Evolutionary conservation across 53 echinoderm and acorn worm species (phyloP).

Genomic region (Actinopyga echinites): DNA sequence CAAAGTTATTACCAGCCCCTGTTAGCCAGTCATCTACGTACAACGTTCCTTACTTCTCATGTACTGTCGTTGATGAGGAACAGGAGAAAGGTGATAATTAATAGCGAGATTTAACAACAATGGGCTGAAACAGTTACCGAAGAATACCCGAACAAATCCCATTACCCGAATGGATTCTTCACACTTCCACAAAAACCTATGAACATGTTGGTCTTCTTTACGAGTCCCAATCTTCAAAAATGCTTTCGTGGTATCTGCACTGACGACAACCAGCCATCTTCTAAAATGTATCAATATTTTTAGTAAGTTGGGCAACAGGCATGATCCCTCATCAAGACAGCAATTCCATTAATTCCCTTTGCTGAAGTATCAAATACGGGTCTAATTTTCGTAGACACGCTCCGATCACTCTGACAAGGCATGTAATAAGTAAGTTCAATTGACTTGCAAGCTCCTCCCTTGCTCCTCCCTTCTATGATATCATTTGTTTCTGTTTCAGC

Average conservation of each 20-base stretch:
- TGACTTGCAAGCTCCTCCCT: neutral
- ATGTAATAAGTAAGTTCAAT: neutral
- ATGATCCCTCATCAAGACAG: neutral
- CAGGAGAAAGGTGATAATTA: neutral
- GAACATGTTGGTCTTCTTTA: neutral
- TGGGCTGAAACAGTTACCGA: neutral
- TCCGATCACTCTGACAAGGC: neutral
- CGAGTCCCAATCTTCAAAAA: neutral
- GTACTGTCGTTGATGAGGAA: neutral
- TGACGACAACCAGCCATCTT: neutral
- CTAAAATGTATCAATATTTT: neutral
- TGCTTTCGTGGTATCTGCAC: neutral
- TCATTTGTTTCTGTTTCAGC: neutral
- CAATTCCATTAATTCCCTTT: neutral
- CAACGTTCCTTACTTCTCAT: neutral
- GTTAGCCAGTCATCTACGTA: slow-evolving; percentile 7
- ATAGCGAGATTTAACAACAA: neutral
- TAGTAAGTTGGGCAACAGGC: neutral
- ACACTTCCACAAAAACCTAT: neutral
- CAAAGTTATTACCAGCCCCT: neutral
- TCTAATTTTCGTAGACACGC: neutral
- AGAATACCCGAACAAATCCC: neutral
- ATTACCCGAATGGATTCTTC: neutral
- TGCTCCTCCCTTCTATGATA: neutral
- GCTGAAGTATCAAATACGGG: neutral